phyloP scores from a whole-genome alignment of 1,140 invertebrate genomes.

The Heliothis virescens region DNA sequence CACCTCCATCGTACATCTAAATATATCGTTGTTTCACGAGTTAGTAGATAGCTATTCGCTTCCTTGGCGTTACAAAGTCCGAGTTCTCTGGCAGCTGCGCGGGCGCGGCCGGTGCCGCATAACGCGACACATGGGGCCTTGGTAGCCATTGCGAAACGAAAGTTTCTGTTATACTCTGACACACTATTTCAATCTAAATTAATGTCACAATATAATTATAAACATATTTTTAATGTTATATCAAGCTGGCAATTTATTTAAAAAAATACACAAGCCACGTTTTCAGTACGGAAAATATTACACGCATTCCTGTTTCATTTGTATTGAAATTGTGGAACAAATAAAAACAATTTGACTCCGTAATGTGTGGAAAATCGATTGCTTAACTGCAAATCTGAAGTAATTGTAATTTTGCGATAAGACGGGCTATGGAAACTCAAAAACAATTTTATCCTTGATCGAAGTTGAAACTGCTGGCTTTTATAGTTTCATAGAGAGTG shows the following conservation, averaged over 20 bases:
- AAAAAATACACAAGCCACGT: neutral
- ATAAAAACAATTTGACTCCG: neutral
- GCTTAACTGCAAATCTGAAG: neutral
- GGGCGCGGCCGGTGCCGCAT: constrained; percentile 7
- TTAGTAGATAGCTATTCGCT: neutral
- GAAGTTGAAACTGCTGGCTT: neutral
- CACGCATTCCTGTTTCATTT: neutral
- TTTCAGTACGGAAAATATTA: neutral
- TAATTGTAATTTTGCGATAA: neutral
- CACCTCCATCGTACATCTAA: constrained; percentile 40
- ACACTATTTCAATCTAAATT: constrained; percentile 2
- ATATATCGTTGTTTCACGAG: constrained; percentile 7
- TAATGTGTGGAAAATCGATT: constrained; percentile 26
- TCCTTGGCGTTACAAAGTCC: constrained; percentile 44
- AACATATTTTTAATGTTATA: neutral
- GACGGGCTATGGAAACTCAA: neutral
- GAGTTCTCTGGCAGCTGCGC: constrained; percentile 10
- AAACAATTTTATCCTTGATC: neutral
- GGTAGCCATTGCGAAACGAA: constrained; percentile 28
- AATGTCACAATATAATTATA: neutral
- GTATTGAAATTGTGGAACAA: neutral
- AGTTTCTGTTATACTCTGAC: neutral
- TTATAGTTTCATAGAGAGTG: neutral
- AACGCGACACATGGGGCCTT: constrained; percentile 17
- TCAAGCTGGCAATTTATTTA: neutral